Evolutionary conservation across 2,113 vertebrate genomes (phyloP).

Genomic region (Onychorhynchus coronatus): DNA sequence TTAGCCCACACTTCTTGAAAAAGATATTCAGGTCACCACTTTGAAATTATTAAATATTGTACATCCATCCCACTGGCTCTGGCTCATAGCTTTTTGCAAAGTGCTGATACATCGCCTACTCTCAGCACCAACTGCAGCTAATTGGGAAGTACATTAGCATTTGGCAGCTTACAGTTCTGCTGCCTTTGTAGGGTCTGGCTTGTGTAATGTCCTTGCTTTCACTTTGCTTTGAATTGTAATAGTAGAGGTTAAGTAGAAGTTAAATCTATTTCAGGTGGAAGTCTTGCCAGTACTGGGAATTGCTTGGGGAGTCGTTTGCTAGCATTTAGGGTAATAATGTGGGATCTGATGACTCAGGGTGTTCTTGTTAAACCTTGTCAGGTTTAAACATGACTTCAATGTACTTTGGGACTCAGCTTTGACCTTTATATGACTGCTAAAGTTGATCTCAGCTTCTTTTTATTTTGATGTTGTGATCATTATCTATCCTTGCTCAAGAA

Average conservation of each 20-base stretch:
- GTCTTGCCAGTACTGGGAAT: background rate
- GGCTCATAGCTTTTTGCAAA: background rate
- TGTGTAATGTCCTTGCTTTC: background rate
- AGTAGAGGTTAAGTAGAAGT: conserved; percentile 11
- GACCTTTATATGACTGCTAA: background rate
- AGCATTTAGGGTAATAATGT: background rate
- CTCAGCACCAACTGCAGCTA: background rate
- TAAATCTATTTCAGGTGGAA: background rate
- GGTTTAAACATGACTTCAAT: background rate
- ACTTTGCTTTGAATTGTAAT: background rate
- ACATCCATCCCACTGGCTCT: background rate
- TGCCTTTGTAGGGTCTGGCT: background rate
- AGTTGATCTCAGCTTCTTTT: background rate
- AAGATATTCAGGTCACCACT: background rate
- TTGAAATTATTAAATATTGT: background rate
- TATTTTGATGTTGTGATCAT: background rate
- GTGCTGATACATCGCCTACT: background rate
- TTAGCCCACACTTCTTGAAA: background rate
- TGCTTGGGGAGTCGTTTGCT: background rate
- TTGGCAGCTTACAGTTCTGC: conserved; percentile 2
- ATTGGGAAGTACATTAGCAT: conserved; percentile 2
- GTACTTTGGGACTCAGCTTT: background rate
- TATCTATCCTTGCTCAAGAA: background rate
- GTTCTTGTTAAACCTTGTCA: background rate
- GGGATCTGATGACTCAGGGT: background rate